phyloP scores from a whole-genome alignment of 2,888 invertebrate genomes.

The Eudemis profundana region DNA sequence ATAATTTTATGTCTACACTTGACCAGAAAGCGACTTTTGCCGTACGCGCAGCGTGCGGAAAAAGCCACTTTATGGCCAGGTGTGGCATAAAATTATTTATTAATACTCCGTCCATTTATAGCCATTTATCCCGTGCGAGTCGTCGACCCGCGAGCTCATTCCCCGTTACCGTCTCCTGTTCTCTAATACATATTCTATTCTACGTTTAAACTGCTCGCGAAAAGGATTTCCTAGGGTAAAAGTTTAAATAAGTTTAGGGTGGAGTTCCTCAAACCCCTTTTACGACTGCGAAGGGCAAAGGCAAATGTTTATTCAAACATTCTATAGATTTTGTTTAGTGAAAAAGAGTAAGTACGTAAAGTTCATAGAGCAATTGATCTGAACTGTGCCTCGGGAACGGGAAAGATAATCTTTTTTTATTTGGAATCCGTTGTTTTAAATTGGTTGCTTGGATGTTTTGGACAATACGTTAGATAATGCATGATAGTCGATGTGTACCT shows the following conservation, averaged over 20 bases:
- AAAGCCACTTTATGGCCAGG: too few relatives aligned
- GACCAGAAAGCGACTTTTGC: too few relatives aligned
- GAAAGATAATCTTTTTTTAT: constrained; percentile 21
- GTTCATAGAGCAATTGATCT: constrained; percentile 44
- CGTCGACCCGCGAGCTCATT: constrained; percentile 65
- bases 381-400: constrained; percentile 21
- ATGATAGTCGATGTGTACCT: too few relatives aligned
- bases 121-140: constrained; percentile 53
- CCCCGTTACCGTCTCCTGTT: constrained; percentile 64
- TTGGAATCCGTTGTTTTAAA: constrained; percentile 5
- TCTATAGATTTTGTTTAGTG: constrained; percentile 76
- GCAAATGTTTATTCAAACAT: constrained; percentile 84
- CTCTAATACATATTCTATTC: constrained; percentile 80
- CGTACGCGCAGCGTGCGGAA: too few relatives aligned
- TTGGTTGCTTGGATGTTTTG: neutral
- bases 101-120: constrained; percentile 42
- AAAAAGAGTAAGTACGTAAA: constrained; percentile 56
- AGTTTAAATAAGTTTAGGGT: constrained; percentile 84
- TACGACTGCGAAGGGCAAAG: constrained; percentile 82
- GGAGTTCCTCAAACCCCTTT: constrained; percentile 80
- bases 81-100: constrained; percentile 40
- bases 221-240: constrained; percentile 83
- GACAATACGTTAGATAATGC: neutral
- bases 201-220: constrained; percentile 78
- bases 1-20: too few relatives aligned